phyloP scores from a whole-genome alignment of 2,113 vertebrate species.

The Calonectris borealis region DNA sequence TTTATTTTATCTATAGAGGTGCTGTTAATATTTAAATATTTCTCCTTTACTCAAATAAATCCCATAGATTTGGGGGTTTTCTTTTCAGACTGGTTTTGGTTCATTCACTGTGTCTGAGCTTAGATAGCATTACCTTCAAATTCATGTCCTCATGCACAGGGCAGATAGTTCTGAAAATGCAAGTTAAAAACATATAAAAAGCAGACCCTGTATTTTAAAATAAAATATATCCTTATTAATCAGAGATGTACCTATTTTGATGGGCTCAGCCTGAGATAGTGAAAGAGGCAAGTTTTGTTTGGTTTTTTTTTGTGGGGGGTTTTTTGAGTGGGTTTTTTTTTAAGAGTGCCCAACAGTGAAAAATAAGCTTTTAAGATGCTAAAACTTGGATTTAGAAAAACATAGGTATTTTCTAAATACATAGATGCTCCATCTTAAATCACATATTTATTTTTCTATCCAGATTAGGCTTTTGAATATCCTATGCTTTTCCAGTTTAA shows the following conservation, averaged over 20 bases:
- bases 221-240: neutral
- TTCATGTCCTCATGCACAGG: neutral
- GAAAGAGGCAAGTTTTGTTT: neutral
- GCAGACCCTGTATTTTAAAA: neutral
- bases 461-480: constrained; percentile 17
- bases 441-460: neutral
- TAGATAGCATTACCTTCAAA: neutral
- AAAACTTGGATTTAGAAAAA: neutral
- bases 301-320: no score
- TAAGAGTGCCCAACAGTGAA: neutral
- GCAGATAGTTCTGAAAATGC: neutral
- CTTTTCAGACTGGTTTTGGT: neutral
- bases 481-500: neutral
- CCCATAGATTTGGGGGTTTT: neutral
- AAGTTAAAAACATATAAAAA: neutral
- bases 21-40: neutral
- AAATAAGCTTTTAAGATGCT: neutral
- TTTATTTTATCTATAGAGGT: neutral
- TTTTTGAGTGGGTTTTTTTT: neutral
- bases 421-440: neutral
- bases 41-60: neutral
- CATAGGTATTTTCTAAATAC: neutral
- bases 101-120: neutral
- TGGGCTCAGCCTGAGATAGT: neutral
- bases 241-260: neutral